These are phyloP conservation scores for Plusia festucae DNA, from an alignment of 2,888 invertebrate species.

Conservation along the genomic window DNA sequence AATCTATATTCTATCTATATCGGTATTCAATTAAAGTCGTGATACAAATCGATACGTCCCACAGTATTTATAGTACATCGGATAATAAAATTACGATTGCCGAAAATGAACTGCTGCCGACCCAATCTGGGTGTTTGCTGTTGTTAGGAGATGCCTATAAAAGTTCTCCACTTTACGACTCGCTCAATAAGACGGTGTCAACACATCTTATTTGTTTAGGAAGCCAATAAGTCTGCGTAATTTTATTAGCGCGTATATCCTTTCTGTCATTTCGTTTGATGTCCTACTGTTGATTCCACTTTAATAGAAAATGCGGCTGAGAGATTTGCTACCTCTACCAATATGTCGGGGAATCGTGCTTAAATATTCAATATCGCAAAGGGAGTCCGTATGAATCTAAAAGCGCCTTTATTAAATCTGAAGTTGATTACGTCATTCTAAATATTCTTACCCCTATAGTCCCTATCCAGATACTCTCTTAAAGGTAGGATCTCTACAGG, in stretches of 20 bases:
- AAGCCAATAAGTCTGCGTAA: constrained; percentile 69
- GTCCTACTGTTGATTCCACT: background rate
- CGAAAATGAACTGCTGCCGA: constrained; percentile 43
- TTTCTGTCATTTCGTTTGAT: constrained; percentile 7
- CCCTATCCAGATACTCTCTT: too few species aligned
- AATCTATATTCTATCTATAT: too few species aligned
- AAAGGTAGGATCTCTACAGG: too few species aligned
- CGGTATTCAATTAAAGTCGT: constrained; percentile 16
- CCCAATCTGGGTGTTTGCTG: constrained; percentile 52
- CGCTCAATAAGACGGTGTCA: constrained; percentile 73
- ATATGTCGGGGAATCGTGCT: background rate
- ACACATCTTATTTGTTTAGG: constrained; percentile 78
- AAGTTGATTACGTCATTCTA: background rate
- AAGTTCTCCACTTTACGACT: constrained; percentile 58
- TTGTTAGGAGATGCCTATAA: constrained; percentile 49
- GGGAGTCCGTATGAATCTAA: background rate
- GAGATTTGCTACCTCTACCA: too few species aligned
- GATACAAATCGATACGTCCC: constrained; percentile 29
- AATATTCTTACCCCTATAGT: background rate
- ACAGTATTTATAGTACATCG: constrained; percentile 29
- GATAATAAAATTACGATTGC: constrained; percentile 55
- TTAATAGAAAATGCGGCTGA: background rate
- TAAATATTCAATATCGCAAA: background rate
- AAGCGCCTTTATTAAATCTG: too few species aligned
- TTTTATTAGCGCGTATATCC: constrained; percentile 15